Percentiles rank a stretch among this genome's conserved stretches.
Evolutionary conservation across 2,888 invertebrate genomes (phyloP).

Genomic region (Oscheius onirici): DNA sequence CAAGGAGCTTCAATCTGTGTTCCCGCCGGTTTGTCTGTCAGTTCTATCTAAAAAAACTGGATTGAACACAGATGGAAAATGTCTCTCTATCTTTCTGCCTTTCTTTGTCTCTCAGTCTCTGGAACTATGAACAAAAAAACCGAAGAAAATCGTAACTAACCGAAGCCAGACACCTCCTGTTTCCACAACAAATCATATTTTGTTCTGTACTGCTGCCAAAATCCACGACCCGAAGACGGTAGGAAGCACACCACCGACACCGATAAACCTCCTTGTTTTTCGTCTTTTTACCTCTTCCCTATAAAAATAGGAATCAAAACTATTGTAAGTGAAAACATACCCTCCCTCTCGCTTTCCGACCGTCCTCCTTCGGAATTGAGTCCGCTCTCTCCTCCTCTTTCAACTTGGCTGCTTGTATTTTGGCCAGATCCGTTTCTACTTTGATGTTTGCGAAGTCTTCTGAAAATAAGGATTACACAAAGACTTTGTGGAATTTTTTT

Average conservation of each 20-base stretch:
- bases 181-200: constrained; percentile 19
- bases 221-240: constrained; percentile 24
- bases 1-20: constrained; percentile 11
- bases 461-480: not conserved
- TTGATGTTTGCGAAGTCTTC: constrained; percentile 13
- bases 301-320: not conserved
- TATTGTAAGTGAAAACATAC: not conserved
- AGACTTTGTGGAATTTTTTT: no score
- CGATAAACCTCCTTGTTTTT: constrained; percentile 7
- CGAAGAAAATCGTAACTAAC: not conserved
- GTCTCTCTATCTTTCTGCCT: no score
- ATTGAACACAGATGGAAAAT: no score
- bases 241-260: constrained; percentile 1
- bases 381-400: not conserved
- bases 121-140: not conserved
- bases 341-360: not conserved
- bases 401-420: not conserved
- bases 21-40: constrained; percentile 18
- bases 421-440: not conserved
- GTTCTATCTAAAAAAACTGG: constrained; percentile 5
- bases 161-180: constrained; percentile 21
- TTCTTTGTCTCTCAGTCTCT: no score
- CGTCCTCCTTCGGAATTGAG: not conserved
- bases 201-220: not conserved
- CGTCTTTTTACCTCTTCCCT: not conserved